Conservation (phyloP, 1,140 invertebrate species). For the Aphis gossypii region DNA sequence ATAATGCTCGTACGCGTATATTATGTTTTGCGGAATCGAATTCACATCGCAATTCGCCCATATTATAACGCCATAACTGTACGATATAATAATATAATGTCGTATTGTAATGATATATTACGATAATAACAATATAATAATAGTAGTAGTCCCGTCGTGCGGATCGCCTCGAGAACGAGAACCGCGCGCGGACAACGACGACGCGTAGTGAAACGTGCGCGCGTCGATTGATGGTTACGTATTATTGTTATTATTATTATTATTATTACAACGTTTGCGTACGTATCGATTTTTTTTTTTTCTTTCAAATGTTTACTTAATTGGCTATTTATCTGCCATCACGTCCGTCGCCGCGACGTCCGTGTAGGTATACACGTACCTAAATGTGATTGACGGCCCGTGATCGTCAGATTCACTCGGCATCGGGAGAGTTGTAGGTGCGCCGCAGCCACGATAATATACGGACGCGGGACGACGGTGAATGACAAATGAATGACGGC, state of each 20-base stretch:
- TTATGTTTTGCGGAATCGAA: no score
- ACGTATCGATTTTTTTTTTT: neutral
- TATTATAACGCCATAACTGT: no score
- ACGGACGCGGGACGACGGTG: neutral
- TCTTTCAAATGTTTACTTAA: neutral
- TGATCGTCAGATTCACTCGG: neutral
- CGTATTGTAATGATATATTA: no score
- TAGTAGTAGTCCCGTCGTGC: no score
- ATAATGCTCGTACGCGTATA: no score
- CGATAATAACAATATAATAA: no score
- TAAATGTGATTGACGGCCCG: neutral
- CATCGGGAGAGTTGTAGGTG: neutral
- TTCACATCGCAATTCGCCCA: no score
- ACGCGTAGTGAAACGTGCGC: neutral
- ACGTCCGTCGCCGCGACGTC: neutral
- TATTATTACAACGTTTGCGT: neutral
- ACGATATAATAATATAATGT: no score
- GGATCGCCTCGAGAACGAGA: neutral
- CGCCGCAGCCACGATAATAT: neutral
- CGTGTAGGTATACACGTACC: neutral
- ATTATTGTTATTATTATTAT: neutral
- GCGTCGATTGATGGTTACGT: neutral
- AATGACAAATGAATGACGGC: conserved; percentile 35
- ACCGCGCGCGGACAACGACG: neutral
- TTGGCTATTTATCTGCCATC: neutral